Evolutionary conservation across 2,797 vertebrate species (phyloP).

Genomic region (Pogonophryne albipinna): DNA sequence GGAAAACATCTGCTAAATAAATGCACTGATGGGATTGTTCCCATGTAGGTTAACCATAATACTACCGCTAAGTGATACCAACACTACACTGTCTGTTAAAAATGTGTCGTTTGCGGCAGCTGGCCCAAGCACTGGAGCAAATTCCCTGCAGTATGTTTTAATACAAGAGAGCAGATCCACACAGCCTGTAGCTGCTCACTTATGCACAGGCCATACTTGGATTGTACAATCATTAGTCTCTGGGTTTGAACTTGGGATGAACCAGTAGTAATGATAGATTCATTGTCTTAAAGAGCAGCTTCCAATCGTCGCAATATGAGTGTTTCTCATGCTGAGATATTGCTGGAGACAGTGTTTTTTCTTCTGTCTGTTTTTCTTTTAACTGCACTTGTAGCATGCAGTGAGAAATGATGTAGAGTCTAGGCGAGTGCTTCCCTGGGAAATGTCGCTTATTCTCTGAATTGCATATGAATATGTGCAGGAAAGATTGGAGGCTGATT

Average conservation of each 20-base stretch:
- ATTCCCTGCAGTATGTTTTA: conserved; percentile 37
- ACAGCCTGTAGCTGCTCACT: conserved; percentile 25
- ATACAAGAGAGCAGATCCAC: conserved; percentile 15
- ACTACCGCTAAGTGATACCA: conserved; percentile 34
- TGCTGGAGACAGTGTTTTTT: conserved; percentile 14
- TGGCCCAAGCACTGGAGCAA: conserved; percentile 4
- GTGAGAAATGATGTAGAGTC: conserved; percentile 55
- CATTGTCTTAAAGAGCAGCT: conserved; percentile 40
- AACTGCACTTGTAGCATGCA: conserved; percentile 23
- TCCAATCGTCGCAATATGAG: conserved; percentile 23
- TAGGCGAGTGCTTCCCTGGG: conserved; percentile 49
- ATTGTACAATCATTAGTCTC: conserved; percentile 37
- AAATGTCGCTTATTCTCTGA: conserved; percentile 62
- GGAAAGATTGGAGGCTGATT: conserved; percentile 55
- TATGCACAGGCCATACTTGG: conserved; percentile 16
- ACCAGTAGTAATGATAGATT: conserved; percentile 51
- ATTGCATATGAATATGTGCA: conserved; percentile 63
- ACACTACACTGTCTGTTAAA: conserved; percentile 42
- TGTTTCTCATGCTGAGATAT: conserved; percentile 51
- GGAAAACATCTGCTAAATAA: conserved; percentile 26
- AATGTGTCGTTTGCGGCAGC: conserved; percentile 45
- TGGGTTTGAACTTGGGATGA: conserved; percentile 35
- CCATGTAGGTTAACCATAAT: neutral
- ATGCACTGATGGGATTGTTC: conserved; percentile 1
- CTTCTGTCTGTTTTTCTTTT: conserved; percentile 25